A percentile compares a stretch with the other conserved stretches of the same genome.
Evolutionary conservation across 2,113 vertebrate species (phyloP).

Genomic region (Phyllostomus discolor): DNA sequence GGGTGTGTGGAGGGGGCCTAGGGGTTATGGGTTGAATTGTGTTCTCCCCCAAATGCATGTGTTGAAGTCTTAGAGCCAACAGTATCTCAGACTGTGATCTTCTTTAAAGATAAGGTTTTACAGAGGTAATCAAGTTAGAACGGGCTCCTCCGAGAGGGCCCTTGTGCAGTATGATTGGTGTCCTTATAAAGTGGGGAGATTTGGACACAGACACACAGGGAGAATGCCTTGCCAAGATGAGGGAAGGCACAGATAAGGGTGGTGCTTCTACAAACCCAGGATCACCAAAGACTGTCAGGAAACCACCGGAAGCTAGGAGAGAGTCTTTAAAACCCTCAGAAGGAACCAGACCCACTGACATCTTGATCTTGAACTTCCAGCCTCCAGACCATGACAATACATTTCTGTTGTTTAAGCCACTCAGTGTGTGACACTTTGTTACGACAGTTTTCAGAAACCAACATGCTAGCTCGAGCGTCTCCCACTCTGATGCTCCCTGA

Average conservation of each 20-base stretch:
- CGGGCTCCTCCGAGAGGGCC: not conserved
- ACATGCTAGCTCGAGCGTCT: not conserved
- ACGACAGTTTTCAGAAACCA: not conserved
- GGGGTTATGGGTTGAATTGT: not conserved
- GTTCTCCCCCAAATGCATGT: not conserved
- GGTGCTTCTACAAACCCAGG: not conserved
- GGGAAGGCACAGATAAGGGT: not conserved
- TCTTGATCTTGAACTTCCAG: not conserved
- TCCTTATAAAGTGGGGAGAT: not conserved
- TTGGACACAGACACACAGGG: not conserved
- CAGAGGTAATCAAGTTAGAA: not conserved
- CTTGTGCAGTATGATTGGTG: not conserved
- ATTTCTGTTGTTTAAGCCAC: not conserved
- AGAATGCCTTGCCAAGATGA: not conserved
- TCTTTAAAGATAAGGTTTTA: not conserved
- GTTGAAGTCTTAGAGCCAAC: not conserved
- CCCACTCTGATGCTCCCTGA: not conserved
- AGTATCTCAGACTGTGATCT: not conserved
- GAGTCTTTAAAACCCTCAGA: not conserved
- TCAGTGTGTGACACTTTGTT: not conserved
- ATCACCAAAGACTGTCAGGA: not conserved
- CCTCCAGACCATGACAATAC: not conserved
- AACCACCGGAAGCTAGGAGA: not conserved
- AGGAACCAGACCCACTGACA: not conserved
- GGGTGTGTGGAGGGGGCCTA: not conserved